Conservation (phyloP, 2,113 vertebrate species). For the Ictidomys tridecemlineatus region DNA sequence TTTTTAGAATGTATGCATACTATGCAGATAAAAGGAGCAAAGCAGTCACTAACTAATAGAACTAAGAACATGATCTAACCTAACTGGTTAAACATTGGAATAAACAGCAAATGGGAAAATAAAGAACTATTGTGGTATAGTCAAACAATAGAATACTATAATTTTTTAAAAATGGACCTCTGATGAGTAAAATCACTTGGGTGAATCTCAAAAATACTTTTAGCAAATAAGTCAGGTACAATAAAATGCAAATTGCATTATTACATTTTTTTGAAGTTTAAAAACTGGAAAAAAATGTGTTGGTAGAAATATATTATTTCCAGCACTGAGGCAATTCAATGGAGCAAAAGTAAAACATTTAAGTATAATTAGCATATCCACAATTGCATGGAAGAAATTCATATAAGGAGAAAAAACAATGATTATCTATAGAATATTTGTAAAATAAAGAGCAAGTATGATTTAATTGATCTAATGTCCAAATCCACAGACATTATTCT, state of each 20-base stretch:
- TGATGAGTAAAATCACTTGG: background rate
- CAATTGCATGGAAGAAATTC: background rate
- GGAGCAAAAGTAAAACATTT: background rate
- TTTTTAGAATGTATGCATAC: background rate
- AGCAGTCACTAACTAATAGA: background rate
- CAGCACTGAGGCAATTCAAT: background rate
- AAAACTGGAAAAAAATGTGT: background rate
- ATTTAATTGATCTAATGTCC: background rate
- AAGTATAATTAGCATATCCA: background rate
- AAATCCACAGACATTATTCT: background rate
- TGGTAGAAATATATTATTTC: background rate
- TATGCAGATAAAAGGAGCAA: background rate
- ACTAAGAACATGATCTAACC: background rate
- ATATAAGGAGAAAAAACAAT: background rate
- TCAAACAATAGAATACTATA: background rate
- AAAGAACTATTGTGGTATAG: background rate
- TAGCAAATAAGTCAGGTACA: background rate
- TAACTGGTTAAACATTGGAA: background rate
- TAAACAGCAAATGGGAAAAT: background rate
- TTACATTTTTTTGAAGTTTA: background rate
- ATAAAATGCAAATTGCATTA: background rate
- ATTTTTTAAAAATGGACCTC: background rate
- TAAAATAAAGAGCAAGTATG: background rate
- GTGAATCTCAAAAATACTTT: background rate
- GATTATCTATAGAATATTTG: background rate